Conservation (phyloP, 1,140 invertebrate genomes). For the Helicoverpa zea region DNA sequence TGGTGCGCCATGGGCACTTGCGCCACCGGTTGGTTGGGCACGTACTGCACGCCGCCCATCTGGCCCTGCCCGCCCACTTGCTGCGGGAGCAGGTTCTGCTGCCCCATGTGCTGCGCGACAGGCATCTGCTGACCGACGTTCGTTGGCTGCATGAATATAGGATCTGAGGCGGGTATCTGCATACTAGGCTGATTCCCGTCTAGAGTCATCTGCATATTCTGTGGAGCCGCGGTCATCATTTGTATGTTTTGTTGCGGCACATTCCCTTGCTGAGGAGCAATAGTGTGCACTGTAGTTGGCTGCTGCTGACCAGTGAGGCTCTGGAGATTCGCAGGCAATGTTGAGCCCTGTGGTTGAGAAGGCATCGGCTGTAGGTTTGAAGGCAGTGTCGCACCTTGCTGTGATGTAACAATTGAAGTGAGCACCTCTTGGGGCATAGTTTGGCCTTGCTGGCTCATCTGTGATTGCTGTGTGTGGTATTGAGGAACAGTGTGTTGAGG, state of each 20-base stretch:
- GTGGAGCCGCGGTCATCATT: slow-evolving; percentile 86
- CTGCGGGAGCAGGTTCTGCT: slow-evolving; percentile 81
- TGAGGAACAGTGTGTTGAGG: slow-evolving; percentile 82
- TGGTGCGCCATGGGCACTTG: slow-evolving; percentile 80
- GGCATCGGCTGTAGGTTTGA: slow-evolving; percentile 83
- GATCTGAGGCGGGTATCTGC: slow-evolving; percentile 86
- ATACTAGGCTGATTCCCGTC: slow-evolving; percentile 85
- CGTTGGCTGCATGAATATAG: slow-evolving; percentile 83
- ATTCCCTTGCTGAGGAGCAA: slow-evolving; percentile 86
- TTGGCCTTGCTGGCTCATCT: slow-evolving; percentile 84
- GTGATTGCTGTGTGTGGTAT: slow-evolving; percentile 84
- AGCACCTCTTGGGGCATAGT: slow-evolving; percentile 86
- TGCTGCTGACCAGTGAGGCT: slow-evolving; percentile 83
- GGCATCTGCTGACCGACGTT: slow-evolving; percentile 84
- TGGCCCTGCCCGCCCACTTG: slow-evolving; percentile 79
- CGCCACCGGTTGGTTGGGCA: slow-evolving; percentile 82
- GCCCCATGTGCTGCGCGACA: slow-evolving; percentile 78
- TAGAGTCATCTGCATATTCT: slow-evolving; percentile 87
- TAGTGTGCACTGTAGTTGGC: slow-evolving; percentile 79
- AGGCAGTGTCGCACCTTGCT: slow-evolving; percentile 84
- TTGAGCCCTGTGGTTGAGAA: slow-evolving; percentile 86
- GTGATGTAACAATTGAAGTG: slow-evolving; percentile 84
- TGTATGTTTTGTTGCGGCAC: slow-evolving; percentile 88
- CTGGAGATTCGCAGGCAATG: slow-evolving; percentile 88
- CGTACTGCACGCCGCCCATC: slow-evolving; percentile 81